phyloP scores from a whole-genome alignment of 2,888 invertebrate species.

The Anoncus sp. region DNA sequence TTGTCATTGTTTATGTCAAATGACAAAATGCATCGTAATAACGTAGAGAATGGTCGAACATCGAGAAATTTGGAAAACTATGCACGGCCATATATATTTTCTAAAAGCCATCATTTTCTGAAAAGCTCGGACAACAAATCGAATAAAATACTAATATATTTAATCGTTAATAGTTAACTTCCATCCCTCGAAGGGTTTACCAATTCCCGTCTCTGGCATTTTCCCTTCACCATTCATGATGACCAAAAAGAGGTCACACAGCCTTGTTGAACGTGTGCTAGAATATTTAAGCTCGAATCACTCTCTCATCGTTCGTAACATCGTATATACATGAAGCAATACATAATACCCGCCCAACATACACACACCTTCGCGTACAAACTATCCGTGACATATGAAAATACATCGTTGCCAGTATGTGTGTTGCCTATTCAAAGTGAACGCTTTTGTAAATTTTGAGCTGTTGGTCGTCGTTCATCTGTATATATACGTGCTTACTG shows the following conservation, averaged over 20 bases:
- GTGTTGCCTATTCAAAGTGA: constrained; percentile 19
- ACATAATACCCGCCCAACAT: neutral
- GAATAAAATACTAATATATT: too few relatives aligned
- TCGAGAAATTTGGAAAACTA: too few relatives aligned
- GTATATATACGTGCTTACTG: neutral
- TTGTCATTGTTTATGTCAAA: too few relatives aligned
- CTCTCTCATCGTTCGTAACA: neutral
- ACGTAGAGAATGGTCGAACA: too few relatives aligned
- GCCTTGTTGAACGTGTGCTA: neutral
- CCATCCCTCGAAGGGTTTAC: neutral
- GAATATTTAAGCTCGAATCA: neutral
- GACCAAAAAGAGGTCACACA: neutral
- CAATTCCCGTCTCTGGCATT: neutral
- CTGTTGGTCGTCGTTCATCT: neutral
- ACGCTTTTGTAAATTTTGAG: constrained; percentile 14
- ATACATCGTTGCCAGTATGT: neutral
- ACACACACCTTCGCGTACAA: neutral
- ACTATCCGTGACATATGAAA: constrained; percentile 7
- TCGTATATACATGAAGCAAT: neutral
- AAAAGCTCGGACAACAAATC: too few relatives aligned
- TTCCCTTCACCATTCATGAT: neutral
- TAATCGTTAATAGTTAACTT: neutral
- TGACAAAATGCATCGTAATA: too few relatives aligned
- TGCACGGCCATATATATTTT: too few relatives aligned
- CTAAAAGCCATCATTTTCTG: too few relatives aligned